Evolutionary conservation across 2,113 vertebrate species (phyloP).

Genomic region (Serilophus lunatus): DNA sequence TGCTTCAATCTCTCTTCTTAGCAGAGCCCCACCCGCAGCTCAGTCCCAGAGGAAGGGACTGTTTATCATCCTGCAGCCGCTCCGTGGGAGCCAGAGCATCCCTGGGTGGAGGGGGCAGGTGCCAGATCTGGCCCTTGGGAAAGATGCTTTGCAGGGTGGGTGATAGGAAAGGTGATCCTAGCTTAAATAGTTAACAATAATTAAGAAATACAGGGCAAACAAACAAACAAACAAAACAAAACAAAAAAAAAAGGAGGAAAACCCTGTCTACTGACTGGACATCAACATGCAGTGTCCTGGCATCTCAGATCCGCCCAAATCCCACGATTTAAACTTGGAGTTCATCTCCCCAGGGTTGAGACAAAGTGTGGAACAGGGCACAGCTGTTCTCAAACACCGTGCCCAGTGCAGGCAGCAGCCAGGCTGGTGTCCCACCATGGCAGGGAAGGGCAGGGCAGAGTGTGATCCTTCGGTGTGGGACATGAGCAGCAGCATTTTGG

Average conservation of each 20-base stretch:
- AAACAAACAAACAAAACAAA: not conserved
- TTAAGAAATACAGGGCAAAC: not conserved
- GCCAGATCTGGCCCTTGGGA: not conserved
- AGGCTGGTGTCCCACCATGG: accelerated
- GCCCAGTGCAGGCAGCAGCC: not conserved
- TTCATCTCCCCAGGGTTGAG: not conserved
- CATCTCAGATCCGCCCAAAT: not conserved
- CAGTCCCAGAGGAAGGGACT: not conserved
- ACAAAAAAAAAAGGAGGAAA: no score
- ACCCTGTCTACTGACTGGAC: not conserved
- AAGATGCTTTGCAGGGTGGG: not conserved
- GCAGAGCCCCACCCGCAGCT: not conserved
- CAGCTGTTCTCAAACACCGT: accelerated
- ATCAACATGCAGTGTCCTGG: accelerated
- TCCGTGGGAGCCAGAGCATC: accelerated
- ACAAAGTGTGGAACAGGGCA: not conserved
- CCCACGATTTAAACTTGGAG: accelerated
- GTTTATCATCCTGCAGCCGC: not conserved
- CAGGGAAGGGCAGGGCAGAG: not conserved
- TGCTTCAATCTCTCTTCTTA: accelerated
- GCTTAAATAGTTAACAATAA: not conserved
- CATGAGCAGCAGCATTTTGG: accelerated
- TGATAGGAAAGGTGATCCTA: not conserved
- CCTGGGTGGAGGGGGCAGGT: not conserved
- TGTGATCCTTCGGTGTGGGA: accelerated